These are phyloP conservation scores for Eumerus sabulonum DNA, from an alignment of 2,888 invertebrate genomes.

Conservation along the genomic window DNA sequence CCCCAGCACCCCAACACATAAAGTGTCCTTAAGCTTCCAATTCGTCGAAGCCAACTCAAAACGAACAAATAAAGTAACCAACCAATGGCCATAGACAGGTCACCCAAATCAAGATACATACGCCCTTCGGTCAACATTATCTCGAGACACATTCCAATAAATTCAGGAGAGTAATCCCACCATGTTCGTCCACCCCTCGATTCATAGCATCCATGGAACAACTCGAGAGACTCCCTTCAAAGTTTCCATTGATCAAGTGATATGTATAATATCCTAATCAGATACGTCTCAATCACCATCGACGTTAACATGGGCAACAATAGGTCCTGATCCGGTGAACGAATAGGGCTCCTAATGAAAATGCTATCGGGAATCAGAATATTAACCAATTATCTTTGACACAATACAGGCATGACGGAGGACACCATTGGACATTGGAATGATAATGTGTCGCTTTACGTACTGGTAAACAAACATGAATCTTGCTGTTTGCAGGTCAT, in stretches of 20 bases:
- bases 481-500: too few species aligned
- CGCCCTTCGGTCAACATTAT: constrained; percentile 8
- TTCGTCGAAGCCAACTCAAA: background rate
- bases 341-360: constrained; percentile 44
- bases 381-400: constrained; percentile 54
- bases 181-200: too few species aligned
- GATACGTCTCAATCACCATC: background rate
- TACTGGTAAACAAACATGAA: too few species aligned
- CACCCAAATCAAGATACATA: constrained; percentile 18
- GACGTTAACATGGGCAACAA: background rate
- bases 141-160: background rate
- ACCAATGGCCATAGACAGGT: background rate
- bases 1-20: constrained; percentile 31
- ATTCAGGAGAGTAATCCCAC: too few species aligned
- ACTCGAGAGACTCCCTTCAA: too few species aligned
- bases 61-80: constrained; percentile 6
- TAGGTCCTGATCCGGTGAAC: background rate
- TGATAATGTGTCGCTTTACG: background rate
- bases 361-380: constrained; percentile 51
- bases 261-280: too few species aligned
- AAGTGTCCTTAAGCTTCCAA: constrained; percentile 35
- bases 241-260: too few species aligned
- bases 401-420: constrained; percentile 13
- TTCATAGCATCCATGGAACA: too few species aligned
- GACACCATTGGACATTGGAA: constrained; percentile 15